Evolutionary conservation across 2,888 invertebrate species (phyloP), one percentile per base, ranked within the genome.

Genomic region (Cheilosia grossa): DNA sequence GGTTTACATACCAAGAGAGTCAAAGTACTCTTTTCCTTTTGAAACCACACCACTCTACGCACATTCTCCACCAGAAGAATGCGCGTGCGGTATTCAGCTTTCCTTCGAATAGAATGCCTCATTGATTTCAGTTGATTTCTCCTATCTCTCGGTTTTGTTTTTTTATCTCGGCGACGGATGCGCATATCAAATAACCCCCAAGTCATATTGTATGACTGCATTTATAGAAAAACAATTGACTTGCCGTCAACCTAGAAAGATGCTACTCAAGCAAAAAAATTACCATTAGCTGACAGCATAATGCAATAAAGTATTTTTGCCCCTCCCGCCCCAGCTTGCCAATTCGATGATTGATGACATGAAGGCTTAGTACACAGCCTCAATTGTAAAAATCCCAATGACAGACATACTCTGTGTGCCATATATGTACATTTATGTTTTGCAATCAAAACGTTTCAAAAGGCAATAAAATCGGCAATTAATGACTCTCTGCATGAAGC

Each of bases 41-140:
- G 30, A 30, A 30, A 30, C 30, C 3, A 37, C 66, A 66, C 74
- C 74, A 49, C 74, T 66, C 10, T 42, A 40, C 42, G 13, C 27
- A 56, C 33, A 56, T 17, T 15, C 9, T 30, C 33, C 5, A 37
- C 37, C 21, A 58, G 37, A 73, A 19, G 78, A 83, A 83, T 83
- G 74, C 63, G 56, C 67, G 72, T 83, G 79, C 54, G 64, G 74
- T 79, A 56, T 66, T 56, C 74, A 70, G 47, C 79, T 79, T 79
- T 79, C 79, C 59, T 61, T 75, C 58, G 59, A 37, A 69, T 51
- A 27, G 56, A 70, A 69, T 70, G 53, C 70, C 74, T 37, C 37
- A 79, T 75, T 64, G 74, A 59, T 66, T 77, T 56, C 54, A 72
- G 77, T 30, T 72, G 82, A 78, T 83, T 83, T 83, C 82, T 72